phyloP scores from a whole-genome alignment of 2,797 vertebrate species.

The Cyprinodon diabolis region DNA sequence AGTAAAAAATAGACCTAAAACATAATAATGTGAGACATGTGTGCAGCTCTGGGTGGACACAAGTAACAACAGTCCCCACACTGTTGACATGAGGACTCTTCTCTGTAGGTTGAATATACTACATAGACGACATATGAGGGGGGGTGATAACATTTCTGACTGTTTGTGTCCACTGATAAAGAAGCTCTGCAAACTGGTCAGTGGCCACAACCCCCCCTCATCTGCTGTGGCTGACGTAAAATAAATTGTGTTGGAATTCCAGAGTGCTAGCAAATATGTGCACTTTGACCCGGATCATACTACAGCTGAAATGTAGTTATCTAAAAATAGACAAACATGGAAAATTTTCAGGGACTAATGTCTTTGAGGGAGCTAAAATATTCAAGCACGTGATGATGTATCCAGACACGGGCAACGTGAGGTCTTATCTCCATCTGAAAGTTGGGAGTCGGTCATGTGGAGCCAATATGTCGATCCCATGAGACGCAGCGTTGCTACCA shows the following conservation, averaged over 20 bases:
- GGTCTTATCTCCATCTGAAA: slow-evolving; percentile 31
- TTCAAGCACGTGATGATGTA: slow-evolving; percentile 32
- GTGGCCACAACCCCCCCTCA: slow-evolving; percentile 73
- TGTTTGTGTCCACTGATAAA: slow-evolving; percentile 66
- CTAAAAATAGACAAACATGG: slow-evolving; percentile 85
- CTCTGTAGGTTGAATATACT: slow-evolving; percentile 68
- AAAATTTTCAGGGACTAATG: slow-evolving; percentile 69
- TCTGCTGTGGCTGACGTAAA: slow-evolving; percentile 86
- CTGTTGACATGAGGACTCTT: slow-evolving; percentile 56
- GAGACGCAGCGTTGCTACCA: slow-evolving; percentile 36
- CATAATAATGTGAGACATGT: slow-evolving; percentile 55
- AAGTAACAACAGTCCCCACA: slow-evolving; percentile 76
- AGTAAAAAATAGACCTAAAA: slow-evolving; percentile 68
- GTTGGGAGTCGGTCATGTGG: slow-evolving; percentile 26
- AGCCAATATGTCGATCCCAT: slow-evolving; percentile 42
- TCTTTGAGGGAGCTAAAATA: slow-evolving; percentile 38
- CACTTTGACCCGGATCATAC: slow-evolving; percentile 84
- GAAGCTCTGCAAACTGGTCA: slow-evolving; percentile 29
- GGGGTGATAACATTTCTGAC: slow-evolving; percentile 34
- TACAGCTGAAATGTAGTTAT: slow-evolving; percentile 74
- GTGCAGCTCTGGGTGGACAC: slow-evolving; percentile 55
- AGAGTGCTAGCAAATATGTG: slow-evolving; percentile 85
- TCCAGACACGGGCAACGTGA: slow-evolving; percentile 9
- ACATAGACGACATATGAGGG: slow-evolving; percentile 68
- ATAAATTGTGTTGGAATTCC: slow-evolving; percentile 86